Percentiles rank a stretch among this genome's conserved stretches.
Conservation (phyloP, 1,140 invertebrate genomes). For the Drosophila sucinea region DNA sequence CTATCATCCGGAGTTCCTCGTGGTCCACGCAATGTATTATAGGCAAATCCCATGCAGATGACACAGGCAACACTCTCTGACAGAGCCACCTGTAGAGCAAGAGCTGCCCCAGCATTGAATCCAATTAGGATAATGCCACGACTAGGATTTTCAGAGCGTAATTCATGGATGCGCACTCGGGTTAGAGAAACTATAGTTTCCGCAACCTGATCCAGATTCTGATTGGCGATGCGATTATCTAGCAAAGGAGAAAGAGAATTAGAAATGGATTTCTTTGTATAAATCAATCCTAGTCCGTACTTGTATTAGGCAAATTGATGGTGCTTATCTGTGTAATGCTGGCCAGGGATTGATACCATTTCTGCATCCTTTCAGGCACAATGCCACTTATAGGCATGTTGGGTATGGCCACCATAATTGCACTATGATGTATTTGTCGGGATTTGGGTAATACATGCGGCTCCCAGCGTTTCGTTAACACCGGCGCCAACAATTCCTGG, state of each 20-base stretch:
- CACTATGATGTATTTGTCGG: slow-evolving; percentile 89
- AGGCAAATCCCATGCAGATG: slow-evolving; percentile 92
- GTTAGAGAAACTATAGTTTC: slow-evolving; percentile 89
- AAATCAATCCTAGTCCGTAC: slow-evolving; percentile 33
- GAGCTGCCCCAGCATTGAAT: slow-evolving; percentile 89
- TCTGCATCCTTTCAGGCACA: slow-evolving; percentile 86
- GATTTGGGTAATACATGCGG: slow-evolving; percentile 84
- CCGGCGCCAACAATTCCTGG: slow-evolving; percentile 84
- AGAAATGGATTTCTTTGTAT: neutral
- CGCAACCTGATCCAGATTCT: slow-evolving; percentile 76
- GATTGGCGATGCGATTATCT: slow-evolving; percentile 65
- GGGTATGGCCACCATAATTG: slow-evolving; percentile 88
- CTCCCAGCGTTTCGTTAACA: slow-evolving; percentile 92
- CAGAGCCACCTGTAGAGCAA: slow-evolving; percentile 88
- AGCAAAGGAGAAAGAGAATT: neutral
- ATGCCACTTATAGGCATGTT: slow-evolving; percentile 84
- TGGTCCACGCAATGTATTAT: slow-evolving; percentile 89
- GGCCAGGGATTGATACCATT: slow-evolving; percentile 88
- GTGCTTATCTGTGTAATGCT: slow-evolving; percentile 88
- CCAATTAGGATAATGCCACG: slow-evolving; percentile 91
- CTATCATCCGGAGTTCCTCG: slow-evolving; percentile 92
- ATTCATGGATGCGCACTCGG: slow-evolving; percentile 88
- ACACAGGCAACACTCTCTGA: slow-evolving; percentile 89
- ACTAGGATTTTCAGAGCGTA: slow-evolving; percentile 87
- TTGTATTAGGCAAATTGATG: slow-evolving; percentile 84